These are phyloP conservation scores for Drosophila pruinosa DNA, from an alignment of 1,140 invertebrate species.

Conservation along the genomic window DNA sequence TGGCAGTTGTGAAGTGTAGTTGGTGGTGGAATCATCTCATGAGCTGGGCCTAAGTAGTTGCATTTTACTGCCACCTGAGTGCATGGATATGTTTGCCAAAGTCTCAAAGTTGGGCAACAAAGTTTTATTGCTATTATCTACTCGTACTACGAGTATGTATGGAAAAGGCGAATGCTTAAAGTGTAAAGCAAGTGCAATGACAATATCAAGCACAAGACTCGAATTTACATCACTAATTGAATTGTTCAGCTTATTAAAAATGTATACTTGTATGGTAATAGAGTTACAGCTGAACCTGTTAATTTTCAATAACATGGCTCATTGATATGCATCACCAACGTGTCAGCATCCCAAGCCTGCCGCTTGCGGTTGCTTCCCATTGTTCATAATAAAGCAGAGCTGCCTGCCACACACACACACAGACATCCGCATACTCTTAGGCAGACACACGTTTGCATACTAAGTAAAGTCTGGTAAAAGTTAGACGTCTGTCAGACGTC, in stretches of 20 bases:
- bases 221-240: conserved; percentile 18
- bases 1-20: conserved; percentile 26
- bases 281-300: not conserved
- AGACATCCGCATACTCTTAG: too few species aligned
- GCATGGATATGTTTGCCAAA: conserved; percentile 28
- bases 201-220: not conserved
- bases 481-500: conserved; percentile 66
- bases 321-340: conserved; percentile 30
- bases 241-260: conserved; percentile 20
- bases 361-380: conserved; percentile 2
- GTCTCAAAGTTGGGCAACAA: conserved; percentile 10
- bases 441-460: conserved; percentile 7
- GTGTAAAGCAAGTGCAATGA: not conserved
- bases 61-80: conserved; percentile 36
- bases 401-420: conserved; percentile 15
- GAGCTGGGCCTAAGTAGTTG: conserved; percentile 5
- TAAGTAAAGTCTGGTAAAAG: conserved; percentile 66
- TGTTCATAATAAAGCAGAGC: conserved; percentile 26
- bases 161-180: not conserved
- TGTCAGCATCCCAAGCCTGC: conserved; percentile 2
- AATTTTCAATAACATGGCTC: conserved; percentile 23
- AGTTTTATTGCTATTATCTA: conserved; percentile 5
- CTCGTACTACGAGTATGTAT: not conserved
- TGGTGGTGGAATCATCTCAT: conserved; percentile 1
- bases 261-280: conserved; percentile 19